Base-by-base conservation (phyloP, 2,113 vertebrate genomes). In the Zosterops borbonicus region DNA sequence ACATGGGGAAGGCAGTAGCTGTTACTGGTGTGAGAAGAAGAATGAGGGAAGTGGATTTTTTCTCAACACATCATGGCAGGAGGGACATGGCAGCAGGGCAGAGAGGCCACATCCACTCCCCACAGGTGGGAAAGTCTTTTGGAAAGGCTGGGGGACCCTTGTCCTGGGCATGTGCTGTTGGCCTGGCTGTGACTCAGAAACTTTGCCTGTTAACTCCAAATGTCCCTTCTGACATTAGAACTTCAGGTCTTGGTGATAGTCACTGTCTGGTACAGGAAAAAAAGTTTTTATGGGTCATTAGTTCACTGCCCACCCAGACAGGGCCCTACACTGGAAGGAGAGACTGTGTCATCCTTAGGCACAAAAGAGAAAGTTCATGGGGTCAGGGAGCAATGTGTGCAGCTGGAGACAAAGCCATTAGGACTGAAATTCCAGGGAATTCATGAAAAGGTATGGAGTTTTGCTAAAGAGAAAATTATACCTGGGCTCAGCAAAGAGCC, bases 361-460 rank as follows among this genome's bases (percentile, higher is more conserved):
- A 55, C 25, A 46, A 70, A 67, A 13, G 2, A 52, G 21, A 86
- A 49, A 15, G 14, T 23, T 63, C 15, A 4, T 5, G 6, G 5
- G 3, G 2, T n/a, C 19, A 58, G 31, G 25, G 3, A 78, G 6
- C 10, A 58, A 14, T 28, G 14, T 4, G 8, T 16, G 12, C 27
- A 78, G 18, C 27, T 44, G 41, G 39, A 77, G 31, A 33, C 4
- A 63, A 93, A 73, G 3, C 9, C 18, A 9, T n/a, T 44, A 8
- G 16, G 23, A 18, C 20, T 79, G 33, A 76, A 21, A 10, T 42
- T 52, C 18, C 31, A 44, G 14, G 19, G 29, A 67, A 55, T 71
- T 39, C 16, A 9, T 22, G 2, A 18, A 27, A 62, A 69, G 21
- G 17, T 19, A 33, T 0, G 0, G 2, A 9, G 3, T 52, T 79